Conservation (phyloP, 2,797 vertebrate genomes). For the Myotis planiceps region DNA sequence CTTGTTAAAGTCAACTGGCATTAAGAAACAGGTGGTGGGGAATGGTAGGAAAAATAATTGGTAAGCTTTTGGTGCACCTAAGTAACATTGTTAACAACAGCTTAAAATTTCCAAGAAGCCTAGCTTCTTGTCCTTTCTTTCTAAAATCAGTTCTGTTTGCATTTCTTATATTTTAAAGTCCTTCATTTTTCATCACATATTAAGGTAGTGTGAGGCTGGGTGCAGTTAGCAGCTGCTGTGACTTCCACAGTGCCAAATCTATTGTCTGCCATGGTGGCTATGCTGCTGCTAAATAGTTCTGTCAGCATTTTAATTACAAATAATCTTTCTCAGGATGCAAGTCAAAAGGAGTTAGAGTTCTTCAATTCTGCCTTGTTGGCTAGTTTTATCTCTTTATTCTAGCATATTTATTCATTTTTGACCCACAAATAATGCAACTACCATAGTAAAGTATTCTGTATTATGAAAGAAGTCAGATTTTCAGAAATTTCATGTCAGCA, state of each 20-base stretch:
- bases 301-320: conserved; percentile 31
- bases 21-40: conserved; percentile 36
- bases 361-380: conserved; percentile 14
- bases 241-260: background rate
- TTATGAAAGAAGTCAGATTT: background rate
- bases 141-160: conserved; percentile 11
- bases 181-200: conserved; percentile 30
- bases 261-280: rapidly evolving
- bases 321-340: background rate
- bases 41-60: conserved; percentile 46
- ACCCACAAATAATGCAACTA: background rate
- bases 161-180: background rate
- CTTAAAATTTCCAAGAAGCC: conserved; percentile 49
- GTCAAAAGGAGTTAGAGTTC: background rate
- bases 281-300: background rate
- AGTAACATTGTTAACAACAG: background rate
- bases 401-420: conserved; percentile 2
- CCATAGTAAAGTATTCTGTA: background rate
- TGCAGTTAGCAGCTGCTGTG: background rate
- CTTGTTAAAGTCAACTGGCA: conserved; percentile 66
- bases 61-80: conserved; percentile 45
- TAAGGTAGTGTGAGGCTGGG: background rate
- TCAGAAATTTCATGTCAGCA: conserved; percentile 40
- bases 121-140: conserved; percentile 36
- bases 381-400: conserved; percentile 44